A percentile compares a stretch with the other conserved stretches of the same genome.
phyloP scores from a whole-genome alignment of 2,888 invertebrate genomes.

The Zhuqinia jingwanae region DNA sequence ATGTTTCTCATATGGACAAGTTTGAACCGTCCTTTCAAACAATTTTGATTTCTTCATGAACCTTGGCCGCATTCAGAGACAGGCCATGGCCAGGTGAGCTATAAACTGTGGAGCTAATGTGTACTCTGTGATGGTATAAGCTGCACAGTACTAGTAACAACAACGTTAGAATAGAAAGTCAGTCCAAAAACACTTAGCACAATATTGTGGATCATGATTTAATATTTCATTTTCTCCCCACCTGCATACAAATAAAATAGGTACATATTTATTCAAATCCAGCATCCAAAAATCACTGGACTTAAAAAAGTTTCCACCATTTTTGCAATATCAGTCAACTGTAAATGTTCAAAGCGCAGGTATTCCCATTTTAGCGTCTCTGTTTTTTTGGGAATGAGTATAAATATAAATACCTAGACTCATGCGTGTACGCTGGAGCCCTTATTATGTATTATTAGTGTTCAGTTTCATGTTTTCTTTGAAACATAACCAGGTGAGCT shows the following conservation, averaged over 20 bases:
- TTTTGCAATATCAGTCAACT: conserved; percentile 20
- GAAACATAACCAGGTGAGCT: conserved; percentile 52
- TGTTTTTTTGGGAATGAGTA: too few species aligned
- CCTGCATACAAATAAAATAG: conserved; percentile 70
- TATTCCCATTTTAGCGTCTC: neutral
- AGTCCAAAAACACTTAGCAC: neutral
- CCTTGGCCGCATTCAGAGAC: conserved; percentile 34
- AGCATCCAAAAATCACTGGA: conserved; percentile 62
- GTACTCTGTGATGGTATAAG: conserved; percentile 15
- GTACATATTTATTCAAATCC: conserved; percentile 57
- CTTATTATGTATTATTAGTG: too few species aligned
- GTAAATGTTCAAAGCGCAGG: conserved; percentile 2
- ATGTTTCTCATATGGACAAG: conserved; percentile 35
- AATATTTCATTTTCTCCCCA: conserved; percentile 20
- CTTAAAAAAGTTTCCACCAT: conserved; percentile 58
- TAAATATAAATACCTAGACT: too few species aligned
- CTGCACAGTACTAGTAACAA: conserved; percentile 10
- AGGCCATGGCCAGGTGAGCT: conserved; percentile 56
- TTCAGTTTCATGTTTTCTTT: too few species aligned
- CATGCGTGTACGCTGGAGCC: too few species aligned
- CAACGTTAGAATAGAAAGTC: neutral
- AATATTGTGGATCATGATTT: too few species aligned
- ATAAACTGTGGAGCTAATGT: conserved; percentile 31
- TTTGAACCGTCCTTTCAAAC: conserved; percentile 23
- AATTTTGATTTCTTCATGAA: conserved; percentile 40